Conservation (phyloP, 2,888 invertebrate species). For the Polydrusus cervinus region DNA sequence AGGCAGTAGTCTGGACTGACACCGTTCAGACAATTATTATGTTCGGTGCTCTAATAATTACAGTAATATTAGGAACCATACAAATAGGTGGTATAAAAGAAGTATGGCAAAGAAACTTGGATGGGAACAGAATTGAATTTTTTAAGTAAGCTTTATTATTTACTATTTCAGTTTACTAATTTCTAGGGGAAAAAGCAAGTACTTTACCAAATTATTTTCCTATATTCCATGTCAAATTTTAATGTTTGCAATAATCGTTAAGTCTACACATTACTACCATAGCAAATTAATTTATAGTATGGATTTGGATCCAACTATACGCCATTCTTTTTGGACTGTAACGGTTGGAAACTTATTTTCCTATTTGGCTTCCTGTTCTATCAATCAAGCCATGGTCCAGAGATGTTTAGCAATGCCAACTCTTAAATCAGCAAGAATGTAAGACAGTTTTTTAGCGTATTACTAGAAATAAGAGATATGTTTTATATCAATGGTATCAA, state of each 20-base stretch:
- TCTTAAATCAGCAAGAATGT: slow-evolving; percentile 82
- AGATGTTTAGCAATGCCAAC: slow-evolving; percentile 86
- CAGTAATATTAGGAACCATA: slow-evolving; percentile 79
- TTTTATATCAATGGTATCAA: no score
- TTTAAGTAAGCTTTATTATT: slow-evolving; percentile 76
- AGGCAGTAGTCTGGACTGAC: slow-evolving; percentile 89
- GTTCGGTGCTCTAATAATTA: slow-evolving; percentile 81
- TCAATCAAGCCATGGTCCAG: slow-evolving; percentile 92
- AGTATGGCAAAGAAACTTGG: slow-evolving; percentile 76
- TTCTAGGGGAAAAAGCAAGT: no score
- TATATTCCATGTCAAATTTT: no score
- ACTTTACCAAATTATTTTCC: no score
- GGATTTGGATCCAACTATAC: slow-evolving; percentile 82
- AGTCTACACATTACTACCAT: no score
- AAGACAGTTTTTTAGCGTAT: slow-evolving; percentile 64
- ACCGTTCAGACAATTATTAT: slow-evolving; percentile 84
- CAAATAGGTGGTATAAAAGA: slow-evolving; percentile 78
- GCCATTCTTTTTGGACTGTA: slow-evolving; percentile 89
- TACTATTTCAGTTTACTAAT: neutral
- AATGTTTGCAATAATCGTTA: no score
- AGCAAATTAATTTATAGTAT: no score
- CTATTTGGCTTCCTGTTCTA: slow-evolving; percentile 87
- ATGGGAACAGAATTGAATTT: slow-evolving; percentile 80
- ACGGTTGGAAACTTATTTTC: slow-evolving; percentile 85
- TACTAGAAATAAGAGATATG: no score